These are phyloP conservation scores for Thaumatotibia leucotreta DNA, from an alignment of 1,140 invertebrate genomes.

Conservation along the genomic window DNA sequence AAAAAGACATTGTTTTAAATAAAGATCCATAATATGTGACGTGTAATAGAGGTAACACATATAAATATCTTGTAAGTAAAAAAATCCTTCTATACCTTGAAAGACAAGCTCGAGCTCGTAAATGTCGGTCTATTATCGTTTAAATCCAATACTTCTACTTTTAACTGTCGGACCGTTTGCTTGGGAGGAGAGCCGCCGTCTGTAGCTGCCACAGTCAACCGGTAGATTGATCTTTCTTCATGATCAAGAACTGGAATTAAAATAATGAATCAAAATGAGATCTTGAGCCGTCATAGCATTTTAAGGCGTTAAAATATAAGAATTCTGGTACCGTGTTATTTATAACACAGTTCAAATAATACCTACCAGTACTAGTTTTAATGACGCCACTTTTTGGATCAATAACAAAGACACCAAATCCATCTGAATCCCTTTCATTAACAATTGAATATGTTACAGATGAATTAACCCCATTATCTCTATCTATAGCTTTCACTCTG, in stretches of 20 bases:
- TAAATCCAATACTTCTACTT: constrained; percentile 92
- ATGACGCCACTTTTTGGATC: constrained; percentile 92
- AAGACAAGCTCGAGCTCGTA: constrained; percentile 91
- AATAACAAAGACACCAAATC: constrained; percentile 89
- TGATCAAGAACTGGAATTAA: constrained; percentile 86
- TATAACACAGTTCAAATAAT: background rate
- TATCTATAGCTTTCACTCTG: constrained; percentile 89
- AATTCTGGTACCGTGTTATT: too few species aligned
- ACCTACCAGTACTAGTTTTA: constrained; percentile 83
- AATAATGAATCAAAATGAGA: too few species aligned
- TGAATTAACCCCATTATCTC: constrained; percentile 92
- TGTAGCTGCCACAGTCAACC: constrained; percentile 89
- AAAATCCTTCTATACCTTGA: constrained; percentile 82
- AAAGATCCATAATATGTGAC: background rate
- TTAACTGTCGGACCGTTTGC: constrained; percentile 86
- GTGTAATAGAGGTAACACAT: too few species aligned
- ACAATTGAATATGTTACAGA: constrained; percentile 91
- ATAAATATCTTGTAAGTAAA: background rate
- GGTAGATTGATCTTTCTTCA: constrained; percentile 92
- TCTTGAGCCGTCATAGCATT: too few species aligned
- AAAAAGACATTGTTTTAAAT: constrained; percentile 17
- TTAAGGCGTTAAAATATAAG: too few species aligned
- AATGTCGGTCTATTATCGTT: constrained; percentile 95
- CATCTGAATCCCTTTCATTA: constrained; percentile 89
- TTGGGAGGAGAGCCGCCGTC: constrained; percentile 90